phyloP scores from a whole-genome alignment of 1,140 invertebrate genomes.

The Papilio helenus region DNA sequence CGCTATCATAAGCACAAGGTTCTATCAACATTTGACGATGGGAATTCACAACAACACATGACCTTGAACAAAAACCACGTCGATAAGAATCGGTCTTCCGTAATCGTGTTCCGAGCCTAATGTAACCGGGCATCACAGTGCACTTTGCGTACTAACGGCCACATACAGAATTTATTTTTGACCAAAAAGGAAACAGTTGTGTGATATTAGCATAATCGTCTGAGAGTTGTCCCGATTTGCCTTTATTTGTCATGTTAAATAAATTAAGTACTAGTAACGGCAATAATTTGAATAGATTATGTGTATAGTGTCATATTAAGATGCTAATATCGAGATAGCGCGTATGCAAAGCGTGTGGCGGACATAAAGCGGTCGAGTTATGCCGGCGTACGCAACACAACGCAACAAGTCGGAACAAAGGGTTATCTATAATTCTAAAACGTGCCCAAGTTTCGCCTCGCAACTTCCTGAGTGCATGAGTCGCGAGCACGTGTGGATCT shows the following conservation, averaged over 20 bases:
- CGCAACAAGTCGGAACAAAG: slow-evolving; percentile 53
- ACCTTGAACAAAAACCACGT: slow-evolving; percentile 41
- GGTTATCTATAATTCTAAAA: slow-evolving; percentile 55
- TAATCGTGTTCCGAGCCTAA: slow-evolving; percentile 43
- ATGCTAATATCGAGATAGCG: slow-evolving; percentile 53
- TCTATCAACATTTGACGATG: slow-evolving; percentile 47
- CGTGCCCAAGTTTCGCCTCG: slow-evolving; percentile 51
- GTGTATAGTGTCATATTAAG: slow-evolving; percentile 63
- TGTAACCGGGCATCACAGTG: slow-evolving; percentile 38
- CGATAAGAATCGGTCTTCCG: slow-evolving; percentile 44
- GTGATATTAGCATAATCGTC: slow-evolving; percentile 69
- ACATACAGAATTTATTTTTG: slow-evolving; percentile 54
- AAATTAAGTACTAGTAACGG: slow-evolving; percentile 52
- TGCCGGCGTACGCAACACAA: slow-evolving; percentile 57
- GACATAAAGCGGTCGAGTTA: slow-evolving; percentile 57
- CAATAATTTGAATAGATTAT: slow-evolving; percentile 62
- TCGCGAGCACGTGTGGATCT: slow-evolving; percentile 44
- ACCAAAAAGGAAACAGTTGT: slow-evolving; percentile 69
- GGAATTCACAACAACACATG: slow-evolving; percentile 43
- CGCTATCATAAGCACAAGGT: slow-evolving; percentile 56
- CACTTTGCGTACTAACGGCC: slow-evolving; percentile 42
- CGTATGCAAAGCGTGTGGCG: slow-evolving; percentile 43
- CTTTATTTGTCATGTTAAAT: slow-evolving; percentile 65
- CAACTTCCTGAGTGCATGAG: slow-evolving; percentile 48
- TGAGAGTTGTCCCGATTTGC: slow-evolving; percentile 56